phyloP scores from a whole-genome alignment of 2,888 invertebrate species.

The Adineta ricciae region DNA sequence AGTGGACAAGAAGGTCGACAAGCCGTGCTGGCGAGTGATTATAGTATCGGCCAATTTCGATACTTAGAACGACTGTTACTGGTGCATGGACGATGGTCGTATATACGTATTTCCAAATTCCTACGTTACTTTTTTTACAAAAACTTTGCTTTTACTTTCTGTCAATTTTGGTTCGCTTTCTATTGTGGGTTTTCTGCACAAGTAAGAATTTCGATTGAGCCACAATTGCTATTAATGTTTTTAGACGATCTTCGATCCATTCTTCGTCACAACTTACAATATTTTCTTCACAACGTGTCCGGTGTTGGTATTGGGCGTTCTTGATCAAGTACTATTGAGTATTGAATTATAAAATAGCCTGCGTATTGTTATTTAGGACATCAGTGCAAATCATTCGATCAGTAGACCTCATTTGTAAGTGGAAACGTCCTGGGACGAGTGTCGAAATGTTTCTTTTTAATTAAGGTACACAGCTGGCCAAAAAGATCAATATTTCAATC shows the following conservation, averaged over 20 bases:
- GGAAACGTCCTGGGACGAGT: too few relatives aligned
- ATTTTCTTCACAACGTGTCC: slow-evolving; percentile 96
- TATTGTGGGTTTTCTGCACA: slow-evolving; percentile 96
- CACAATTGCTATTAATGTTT: neutral
- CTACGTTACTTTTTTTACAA: slow-evolving; percentile 95
- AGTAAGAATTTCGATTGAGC: slow-evolving; percentile 5
- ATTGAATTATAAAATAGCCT: too few relatives aligned
- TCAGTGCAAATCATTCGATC: neutral
- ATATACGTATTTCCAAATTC: slow-evolving; percentile 93
- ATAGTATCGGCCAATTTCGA: slow-evolving; percentile 90
- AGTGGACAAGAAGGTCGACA: slow-evolving; percentile 96
- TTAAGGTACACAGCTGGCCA: slow-evolving; percentile 75
- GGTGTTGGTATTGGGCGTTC: slow-evolving; percentile 85
- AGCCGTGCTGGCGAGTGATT: slow-evolving; percentile 92
- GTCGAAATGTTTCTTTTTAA: too few relatives aligned
- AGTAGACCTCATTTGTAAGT: slow-evolving; percentile 8
- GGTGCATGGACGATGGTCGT: slow-evolving; percentile 71
- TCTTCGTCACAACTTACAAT: slow-evolving; percentile 98
- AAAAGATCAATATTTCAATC: slow-evolving; percentile 84
- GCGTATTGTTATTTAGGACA: neutral
- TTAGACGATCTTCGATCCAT: slow-evolving; percentile 63
- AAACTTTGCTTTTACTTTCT: slow-evolving; percentile 97
- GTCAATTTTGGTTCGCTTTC: slow-evolving; percentile 99
- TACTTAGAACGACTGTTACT: slow-evolving; percentile 83
- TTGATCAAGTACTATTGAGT: slow-evolving; percentile 57